Base-by-base conservation (phyloP, 2,888 invertebrate genomes). In the Heliconius erato region DNA sequence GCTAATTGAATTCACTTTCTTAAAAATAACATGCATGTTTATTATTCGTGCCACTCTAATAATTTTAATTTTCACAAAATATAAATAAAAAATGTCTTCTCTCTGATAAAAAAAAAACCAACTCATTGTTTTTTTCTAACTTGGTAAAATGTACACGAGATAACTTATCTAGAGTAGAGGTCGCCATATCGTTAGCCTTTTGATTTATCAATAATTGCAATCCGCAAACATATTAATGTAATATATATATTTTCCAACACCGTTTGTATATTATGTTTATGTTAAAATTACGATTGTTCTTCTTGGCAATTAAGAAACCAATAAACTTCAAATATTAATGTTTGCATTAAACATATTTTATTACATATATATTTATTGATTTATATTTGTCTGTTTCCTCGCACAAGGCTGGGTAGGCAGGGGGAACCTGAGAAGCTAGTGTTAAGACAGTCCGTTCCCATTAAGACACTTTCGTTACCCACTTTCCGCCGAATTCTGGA, bases 121-220 rank as follows among this genome's bases (percentile, higher is more conserved):
- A 63, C 26, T 76, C 35, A 35, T 76, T 76, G 63, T 63, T 76
- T 76, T 35, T 59, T 19, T n/a, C 59, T 76, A 32, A 76, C 32
- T n/a, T 35, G n/a, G 35, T 59, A n/a, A 35, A 59, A 35, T 35
- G n/a, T 63, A 40, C 35, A 2, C 11, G 54, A 23, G 72, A 28
- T 80, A 80, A 79, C 76, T 71, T 72, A 72, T 72, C 23, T 59
- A 69, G 79, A 72, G 54, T 54, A 82, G 72, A 81, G 82, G 81
- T 84, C 79, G 68, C 23, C 26, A 44, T 59, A 68, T 69, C 68
- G n/a, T 32, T 80, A 78, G 54, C 80, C 80, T 82, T 77, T 83
- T 65, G 81, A 83, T 67, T 69, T 79, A 68, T 72, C 32, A 67
- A 35, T 67, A 65, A 77, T 79, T 65, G 44, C 54, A 11, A 63